Evolutionary conservation across 23 tunicate genomes (phyloP).

Genomic region (Halocynthia aurantium): DNA sequence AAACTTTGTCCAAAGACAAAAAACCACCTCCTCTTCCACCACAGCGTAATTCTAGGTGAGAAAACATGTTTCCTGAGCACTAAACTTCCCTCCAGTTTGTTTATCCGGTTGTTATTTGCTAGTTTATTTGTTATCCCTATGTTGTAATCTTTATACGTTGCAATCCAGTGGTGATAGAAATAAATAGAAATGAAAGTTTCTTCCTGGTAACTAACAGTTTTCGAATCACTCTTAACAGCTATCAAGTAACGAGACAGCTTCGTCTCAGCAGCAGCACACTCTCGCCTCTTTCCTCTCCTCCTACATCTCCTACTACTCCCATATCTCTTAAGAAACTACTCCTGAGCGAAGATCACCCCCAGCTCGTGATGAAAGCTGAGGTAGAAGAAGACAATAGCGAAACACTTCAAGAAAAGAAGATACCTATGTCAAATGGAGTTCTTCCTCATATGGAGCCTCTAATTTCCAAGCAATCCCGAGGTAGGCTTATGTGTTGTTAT

Average conservation of each 20-base stretch:
- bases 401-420: neutral
- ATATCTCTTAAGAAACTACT: neutral
- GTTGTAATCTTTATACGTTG: too few species aligned
- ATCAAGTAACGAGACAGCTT: constrained; percentile 2
- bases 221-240: neutral
- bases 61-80: neutral
- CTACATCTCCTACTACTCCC: constrained; percentile 2
- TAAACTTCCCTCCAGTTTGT: neutral
- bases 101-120: too few species aligned
- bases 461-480: too few species aligned
- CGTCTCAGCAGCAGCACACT: constrained; percentile 10
- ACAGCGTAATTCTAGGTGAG: constrained; percentile 49
- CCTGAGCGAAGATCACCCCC: constrained; percentile 6
- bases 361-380: neutral
- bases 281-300: constrained; percentile 6
- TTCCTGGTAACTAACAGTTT: too few species aligned
- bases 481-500: too few species aligned
- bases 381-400: neutral
- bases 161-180: too few species aligned
- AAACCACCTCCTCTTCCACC: constrained; percentile 66
- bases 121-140: too few species aligned
- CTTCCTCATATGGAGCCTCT: neutral
- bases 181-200: too few species aligned
- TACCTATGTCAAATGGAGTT: neutral
- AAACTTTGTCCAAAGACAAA: constrained; percentile 1